Percentiles rank a stretch among this genome's conserved stretches.
These are phyloP conservation scores for Bradypodion ventrale DNA, from an alignment of 2,797 vertebrate genomes.

Conservation along the genomic window DNA sequence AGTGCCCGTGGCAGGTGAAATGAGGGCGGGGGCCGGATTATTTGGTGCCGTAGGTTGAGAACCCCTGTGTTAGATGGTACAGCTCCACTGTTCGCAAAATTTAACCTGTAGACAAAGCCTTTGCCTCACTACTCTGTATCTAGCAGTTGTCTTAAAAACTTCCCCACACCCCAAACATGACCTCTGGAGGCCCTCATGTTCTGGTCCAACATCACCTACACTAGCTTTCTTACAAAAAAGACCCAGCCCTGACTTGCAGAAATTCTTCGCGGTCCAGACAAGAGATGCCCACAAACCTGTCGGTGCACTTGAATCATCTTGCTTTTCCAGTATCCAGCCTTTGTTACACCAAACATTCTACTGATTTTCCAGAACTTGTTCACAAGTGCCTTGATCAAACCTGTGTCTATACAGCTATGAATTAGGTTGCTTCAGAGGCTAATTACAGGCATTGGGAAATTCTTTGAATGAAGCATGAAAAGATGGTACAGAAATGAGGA, in stretches of 20 bases:
- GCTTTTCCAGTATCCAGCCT: slow-evolving; percentile 18
- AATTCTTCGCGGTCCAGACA: slow-evolving; percentile 14
- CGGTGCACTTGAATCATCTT: slow-evolving; percentile 8
- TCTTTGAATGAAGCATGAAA: background rate
- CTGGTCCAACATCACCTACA: slow-evolving; percentile 30
- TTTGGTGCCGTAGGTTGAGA: no score
- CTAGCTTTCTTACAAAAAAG: background rate
- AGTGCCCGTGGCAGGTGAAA: no score
- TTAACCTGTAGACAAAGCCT: background rate
- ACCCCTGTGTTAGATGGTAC: accelerated
- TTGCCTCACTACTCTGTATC: background rate
- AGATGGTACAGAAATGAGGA: background rate
- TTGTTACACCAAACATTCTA: slow-evolving; percentile 25
- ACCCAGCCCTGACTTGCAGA: slow-evolving; percentile 27
- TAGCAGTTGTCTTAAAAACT: slow-evolving; percentile 13
- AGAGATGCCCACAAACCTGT: slow-evolving; percentile 32
- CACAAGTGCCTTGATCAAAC: background rate
- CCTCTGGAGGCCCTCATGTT: slow-evolving; percentile 36
- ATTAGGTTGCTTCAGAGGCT: slow-evolving; percentile 11
- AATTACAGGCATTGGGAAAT: background rate
- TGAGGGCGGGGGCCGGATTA: no score
- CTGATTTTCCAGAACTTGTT: slow-evolving; percentile 20
- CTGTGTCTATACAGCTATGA: background rate
- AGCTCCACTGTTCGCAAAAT: background rate
- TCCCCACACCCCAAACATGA: slow-evolving; percentile 30